A percentile compares a stretch with the other conserved stretches of the same genome.
Evolutionary conservation across 2,888 invertebrate genomes (phyloP).

Genomic region (Biston stratarius): DNA sequence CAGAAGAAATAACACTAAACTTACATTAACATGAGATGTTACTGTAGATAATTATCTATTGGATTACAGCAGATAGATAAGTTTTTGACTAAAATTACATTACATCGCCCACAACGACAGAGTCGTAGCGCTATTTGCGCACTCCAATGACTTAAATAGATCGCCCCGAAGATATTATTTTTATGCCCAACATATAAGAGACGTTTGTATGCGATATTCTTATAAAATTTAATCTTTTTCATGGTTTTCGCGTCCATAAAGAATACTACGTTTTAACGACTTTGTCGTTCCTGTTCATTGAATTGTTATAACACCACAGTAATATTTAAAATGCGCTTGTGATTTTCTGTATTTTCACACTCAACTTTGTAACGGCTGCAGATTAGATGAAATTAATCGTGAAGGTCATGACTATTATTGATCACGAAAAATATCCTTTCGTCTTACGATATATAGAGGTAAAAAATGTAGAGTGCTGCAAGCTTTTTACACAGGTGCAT

Average conservation of each 20-base stretch:
- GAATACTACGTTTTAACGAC: not conserved
- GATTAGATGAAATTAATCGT: too few species aligned
- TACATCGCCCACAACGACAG: conserved; percentile 59
- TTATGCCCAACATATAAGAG: conserved; percentile 57
- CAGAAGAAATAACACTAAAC: too few species aligned
- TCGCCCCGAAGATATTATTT: conserved; percentile 68
- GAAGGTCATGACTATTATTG: too few species aligned
- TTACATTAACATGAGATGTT: too few species aligned
- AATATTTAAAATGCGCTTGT: too few species aligned
- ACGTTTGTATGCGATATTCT: too few species aligned
- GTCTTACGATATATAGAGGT: too few species aligned
- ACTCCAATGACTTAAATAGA: conserved; percentile 67
- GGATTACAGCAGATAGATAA: conserved; percentile 7
- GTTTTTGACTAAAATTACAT: conserved; percentile 34
- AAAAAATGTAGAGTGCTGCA: too few species aligned
- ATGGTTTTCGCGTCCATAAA: conserved; percentile 1
- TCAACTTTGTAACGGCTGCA: too few species aligned
- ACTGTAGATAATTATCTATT: not conserved
- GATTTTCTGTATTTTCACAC: too few species aligned
- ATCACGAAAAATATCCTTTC: too few species aligned
- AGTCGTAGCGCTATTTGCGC: conserved; percentile 64
- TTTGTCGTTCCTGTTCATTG: not conserved
- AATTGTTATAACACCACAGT: not conserved
- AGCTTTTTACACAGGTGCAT: too few species aligned
- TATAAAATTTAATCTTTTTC: conserved; percentile 7